A percentile compares a stretch with the other conserved stretches of the same genome.
These are phyloP conservation scores for Psettodes erumei DNA, from an alignment of 2,113 vertebrate species.

Conservation along the genomic window DNA sequence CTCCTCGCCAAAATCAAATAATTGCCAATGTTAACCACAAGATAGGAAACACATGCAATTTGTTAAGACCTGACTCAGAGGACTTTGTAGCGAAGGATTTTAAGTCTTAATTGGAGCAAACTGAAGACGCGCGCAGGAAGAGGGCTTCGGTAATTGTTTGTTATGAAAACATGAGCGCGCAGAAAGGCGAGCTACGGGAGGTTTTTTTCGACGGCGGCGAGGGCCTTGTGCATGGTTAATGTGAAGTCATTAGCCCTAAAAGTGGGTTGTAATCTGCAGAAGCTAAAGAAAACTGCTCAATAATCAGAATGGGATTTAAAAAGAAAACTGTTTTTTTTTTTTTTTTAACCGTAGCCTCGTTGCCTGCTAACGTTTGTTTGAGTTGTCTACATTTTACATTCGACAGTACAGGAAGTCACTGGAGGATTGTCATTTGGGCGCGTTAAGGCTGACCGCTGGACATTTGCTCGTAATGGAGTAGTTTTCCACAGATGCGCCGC, in stretches of 20 bases:
- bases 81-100: constrained; percentile 29
- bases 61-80: constrained; percentile 44
- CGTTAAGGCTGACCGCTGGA: too few relatives aligned
- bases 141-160: constrained; percentile 43
- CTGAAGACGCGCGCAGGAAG: constrained; percentile 16
- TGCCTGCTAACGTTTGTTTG: too few relatives aligned
- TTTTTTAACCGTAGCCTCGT: too few relatives aligned
- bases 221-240: constrained; percentile 8
- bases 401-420: constrained; percentile 1
- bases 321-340: constrained; percentile 14
- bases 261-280: constrained; percentile 10
- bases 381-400: constrained; percentile 19
- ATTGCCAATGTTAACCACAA: constrained; percentile 60
- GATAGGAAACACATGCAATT: constrained; percentile 58
- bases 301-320: constrained; percentile 4
- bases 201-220: constrained; percentile 18
- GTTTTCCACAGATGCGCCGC: background rate
- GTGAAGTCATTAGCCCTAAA: constrained; percentile 22
- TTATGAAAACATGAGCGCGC: constrained; percentile 31
- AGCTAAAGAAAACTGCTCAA: constrained; percentile 14
- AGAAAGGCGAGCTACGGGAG: background rate
- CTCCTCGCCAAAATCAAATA: constrained; percentile 60
- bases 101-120: constrained; percentile 42
- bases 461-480: background rate
- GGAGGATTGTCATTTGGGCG: background rate